phyloP scores from a whole-genome alignment of 2,113 vertebrate species.

The Paradoxurus hermaphroditus region DNA sequence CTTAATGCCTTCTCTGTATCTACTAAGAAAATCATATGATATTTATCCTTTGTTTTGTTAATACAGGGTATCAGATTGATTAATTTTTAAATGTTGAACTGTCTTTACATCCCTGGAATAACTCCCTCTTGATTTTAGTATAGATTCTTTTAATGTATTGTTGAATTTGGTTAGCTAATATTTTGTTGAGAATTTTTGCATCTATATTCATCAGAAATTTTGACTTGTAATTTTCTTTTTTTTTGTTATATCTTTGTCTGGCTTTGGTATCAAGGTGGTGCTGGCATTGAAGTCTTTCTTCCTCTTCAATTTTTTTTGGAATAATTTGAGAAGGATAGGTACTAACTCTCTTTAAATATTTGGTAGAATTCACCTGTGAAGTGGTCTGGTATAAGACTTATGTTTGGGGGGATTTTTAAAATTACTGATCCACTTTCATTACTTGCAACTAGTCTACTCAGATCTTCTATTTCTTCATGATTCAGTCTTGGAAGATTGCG shows the following conservation, averaged over 20 bases:
- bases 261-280: not conserved
- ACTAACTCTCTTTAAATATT: not conserved
- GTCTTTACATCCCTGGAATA: not conserved
- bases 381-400: not conserved
- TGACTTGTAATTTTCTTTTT: not conserved
- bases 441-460: not conserved
- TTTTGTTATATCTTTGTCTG: not conserved
- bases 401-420: not conserved
- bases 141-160: not conserved
- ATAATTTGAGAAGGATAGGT: not conserved
- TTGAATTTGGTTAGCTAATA: not conserved
- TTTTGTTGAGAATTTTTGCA: not conserved
- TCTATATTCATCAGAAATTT: not conserved
- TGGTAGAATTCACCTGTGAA: not conserved
- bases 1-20: not conserved
- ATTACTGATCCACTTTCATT: not conserved
- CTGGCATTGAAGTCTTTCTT: not conserved
- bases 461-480: not conserved
- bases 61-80: not conserved
- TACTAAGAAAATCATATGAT: not conserved
- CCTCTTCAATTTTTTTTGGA: not conserved
- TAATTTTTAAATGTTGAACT: not conserved
- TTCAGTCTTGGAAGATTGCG: not conserved
- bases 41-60: not conserved
- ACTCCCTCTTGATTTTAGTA: not conserved